These are phyloP conservation scores for Drosophila serrata DNA, from an alignment of 1,140 invertebrate genomes.

Conservation along the genomic window DNA sequence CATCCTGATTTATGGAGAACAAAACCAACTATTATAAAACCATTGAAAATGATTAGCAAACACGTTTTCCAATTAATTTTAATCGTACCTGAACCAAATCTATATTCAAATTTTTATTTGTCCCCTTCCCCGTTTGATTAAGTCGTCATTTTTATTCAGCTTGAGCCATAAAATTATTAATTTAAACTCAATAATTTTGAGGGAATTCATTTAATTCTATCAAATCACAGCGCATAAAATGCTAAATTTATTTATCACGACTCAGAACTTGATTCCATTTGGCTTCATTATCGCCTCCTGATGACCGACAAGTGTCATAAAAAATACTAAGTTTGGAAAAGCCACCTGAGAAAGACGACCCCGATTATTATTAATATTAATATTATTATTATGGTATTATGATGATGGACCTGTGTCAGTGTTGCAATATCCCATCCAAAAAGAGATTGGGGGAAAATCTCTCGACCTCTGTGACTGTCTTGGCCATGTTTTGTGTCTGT, in stretches of 20 bases:
- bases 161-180: conserved; percentile 28
- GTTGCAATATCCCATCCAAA: conserved; percentile 16
- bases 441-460: conserved; percentile 1
- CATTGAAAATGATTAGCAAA: background rate
- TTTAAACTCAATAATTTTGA: conserved; percentile 15
- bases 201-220: conserved; percentile 10
- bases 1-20: background rate
- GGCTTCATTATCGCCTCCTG: conserved; percentile 23
- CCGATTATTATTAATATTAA: no score
- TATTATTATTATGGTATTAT: no score
- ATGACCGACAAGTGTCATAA: conserved; percentile 21
- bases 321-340: conserved; percentile 1
- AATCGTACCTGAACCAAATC: no score
- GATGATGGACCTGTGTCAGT: conserved; percentile 9
- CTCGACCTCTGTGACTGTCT: conserved; percentile 5
- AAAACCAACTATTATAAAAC: background rate
- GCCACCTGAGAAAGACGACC: conserved; percentile 10
- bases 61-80: background rate
- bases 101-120: background rate
- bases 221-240: conserved; percentile 3
- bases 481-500: conserved; percentile 8
- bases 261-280: conserved; percentile 14
- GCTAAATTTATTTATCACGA: conserved; percentile 26
- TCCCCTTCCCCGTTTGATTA: background rate
- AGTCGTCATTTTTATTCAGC: conserved; percentile 9